phyloP scores from a whole-genome alignment of 2,888 invertebrate genomes.

The Eledona agricola region DNA sequence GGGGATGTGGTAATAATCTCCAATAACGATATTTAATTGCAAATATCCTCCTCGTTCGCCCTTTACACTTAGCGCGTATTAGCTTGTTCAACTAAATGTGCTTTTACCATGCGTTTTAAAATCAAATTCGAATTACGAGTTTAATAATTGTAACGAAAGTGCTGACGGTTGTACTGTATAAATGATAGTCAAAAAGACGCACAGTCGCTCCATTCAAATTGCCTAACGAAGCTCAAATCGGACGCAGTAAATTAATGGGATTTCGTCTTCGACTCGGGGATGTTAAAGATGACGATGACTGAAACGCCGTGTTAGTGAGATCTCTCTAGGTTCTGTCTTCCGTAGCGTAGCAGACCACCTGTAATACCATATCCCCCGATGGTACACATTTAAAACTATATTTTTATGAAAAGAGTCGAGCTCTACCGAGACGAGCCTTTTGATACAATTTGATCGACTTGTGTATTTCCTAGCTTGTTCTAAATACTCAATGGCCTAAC shows the following conservation, averaged over 20 bases:
- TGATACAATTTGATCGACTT: constrained; percentile 47
- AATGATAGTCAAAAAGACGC: constrained; percentile 1
- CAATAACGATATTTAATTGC: no score
- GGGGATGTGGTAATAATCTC: no score
- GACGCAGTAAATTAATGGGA: no score
- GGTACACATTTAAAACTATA: constrained; percentile 40
- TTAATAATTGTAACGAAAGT: constrained; percentile 21
- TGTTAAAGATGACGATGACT: constrained; percentile 33
- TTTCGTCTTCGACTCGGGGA: no score
- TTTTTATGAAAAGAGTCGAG: constrained; percentile 45
- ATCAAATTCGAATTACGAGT: constrained; percentile 20
- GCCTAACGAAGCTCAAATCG: constrained; percentile 4
- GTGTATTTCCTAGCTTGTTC: constrained; percentile 55
- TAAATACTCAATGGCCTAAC: constrained; percentile 62
- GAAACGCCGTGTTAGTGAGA: constrained; percentile 41
- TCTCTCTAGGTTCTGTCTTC: constrained; percentile 47
- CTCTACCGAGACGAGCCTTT: constrained; percentile 43
- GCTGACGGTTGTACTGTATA: no score
- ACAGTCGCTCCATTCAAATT: no score
- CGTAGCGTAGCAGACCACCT: constrained; percentile 47
- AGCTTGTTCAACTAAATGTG: constrained; percentile 27
- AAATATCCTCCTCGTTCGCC: not conserved
- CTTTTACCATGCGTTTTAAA: constrained; percentile 23
- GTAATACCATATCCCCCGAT: constrained; percentile 38
- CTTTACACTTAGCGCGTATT: constrained; percentile 9